These are phyloP conservation scores for Crypturellus undulatus DNA, from an alignment of 2,113 vertebrate genomes.

Conservation along the genomic window DNA sequence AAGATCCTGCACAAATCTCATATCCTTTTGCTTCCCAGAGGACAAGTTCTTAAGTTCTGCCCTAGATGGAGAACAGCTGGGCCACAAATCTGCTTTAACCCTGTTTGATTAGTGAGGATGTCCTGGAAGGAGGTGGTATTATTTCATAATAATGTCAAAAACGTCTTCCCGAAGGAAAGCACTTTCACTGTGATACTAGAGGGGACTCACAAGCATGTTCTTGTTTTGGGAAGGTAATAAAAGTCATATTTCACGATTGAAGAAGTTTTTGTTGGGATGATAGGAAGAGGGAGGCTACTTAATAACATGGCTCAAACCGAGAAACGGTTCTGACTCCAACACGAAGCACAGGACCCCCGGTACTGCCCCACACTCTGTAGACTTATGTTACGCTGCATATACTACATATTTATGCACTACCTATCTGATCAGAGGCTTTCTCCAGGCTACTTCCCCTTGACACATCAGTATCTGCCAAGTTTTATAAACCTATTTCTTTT, in stretches of 20 bases:
- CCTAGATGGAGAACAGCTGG: background rate
- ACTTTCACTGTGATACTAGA: background rate
- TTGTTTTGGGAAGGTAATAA: background rate
- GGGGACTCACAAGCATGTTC: background rate
- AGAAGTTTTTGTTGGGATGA: background rate
- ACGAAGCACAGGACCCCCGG: background rate
- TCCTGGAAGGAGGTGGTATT: background rate
- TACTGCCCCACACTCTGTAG: background rate
- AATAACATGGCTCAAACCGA: background rate
- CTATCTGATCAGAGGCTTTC: background rate
- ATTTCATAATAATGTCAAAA: background rate
- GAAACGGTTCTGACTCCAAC: background rate
- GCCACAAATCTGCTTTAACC: background rate
- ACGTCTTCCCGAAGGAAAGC: background rate
- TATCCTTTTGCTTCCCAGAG: background rate
- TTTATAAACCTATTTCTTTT: constrained; percentile 7
- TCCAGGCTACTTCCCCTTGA: background rate
- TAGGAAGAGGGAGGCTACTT: background rate
- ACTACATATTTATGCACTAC: background rate
- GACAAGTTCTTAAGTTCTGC: background rate
- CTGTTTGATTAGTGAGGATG: background rate
- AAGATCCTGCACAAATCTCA: background rate
- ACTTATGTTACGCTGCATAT: background rate
- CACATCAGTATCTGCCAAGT: background rate
- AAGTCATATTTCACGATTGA: background rate